Percentiles rank a stretch among this genome's conserved stretches.
phyloP scores from a whole-genome alignment of 92 coral and sea anemone species.

The Porites divaricata region DNA sequence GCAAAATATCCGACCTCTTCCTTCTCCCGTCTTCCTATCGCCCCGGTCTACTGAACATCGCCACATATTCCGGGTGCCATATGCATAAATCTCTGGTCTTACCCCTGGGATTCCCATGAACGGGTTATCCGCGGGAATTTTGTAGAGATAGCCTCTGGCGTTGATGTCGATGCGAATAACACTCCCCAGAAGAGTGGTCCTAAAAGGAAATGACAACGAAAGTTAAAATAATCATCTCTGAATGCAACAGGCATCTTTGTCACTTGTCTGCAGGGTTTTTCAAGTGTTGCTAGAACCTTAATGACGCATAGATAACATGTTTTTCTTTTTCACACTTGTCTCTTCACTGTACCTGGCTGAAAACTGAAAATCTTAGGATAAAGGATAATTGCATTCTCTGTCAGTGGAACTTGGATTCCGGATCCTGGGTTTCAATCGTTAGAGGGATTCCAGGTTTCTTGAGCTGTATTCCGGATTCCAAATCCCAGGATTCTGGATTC shows the following conservation, averaged over 20 bases:
- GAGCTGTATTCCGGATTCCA: too few relatives aligned
- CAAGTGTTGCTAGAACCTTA: too few relatives aligned
- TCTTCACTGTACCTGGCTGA: too few relatives aligned
- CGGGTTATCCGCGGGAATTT: slow-evolving; percentile 90
- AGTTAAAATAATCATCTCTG: neutral
- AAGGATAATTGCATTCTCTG: too few relatives aligned
- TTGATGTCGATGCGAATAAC: slow-evolving; percentile 87
- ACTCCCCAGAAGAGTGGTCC: slow-evolving; percentile 85
- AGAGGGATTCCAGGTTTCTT: too few relatives aligned
- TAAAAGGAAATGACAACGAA: neutral
- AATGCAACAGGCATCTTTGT: neutral
- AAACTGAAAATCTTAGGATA: too few relatives aligned
- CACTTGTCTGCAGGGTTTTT: neutral
- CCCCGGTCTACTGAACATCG: slow-evolving; percentile 94
- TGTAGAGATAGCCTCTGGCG: slow-evolving; percentile 64
- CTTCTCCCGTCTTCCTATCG: slow-evolving; percentile 75
- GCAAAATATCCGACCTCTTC: slow-evolving; percentile 91
- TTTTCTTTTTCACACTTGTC: too few relatives aligned
- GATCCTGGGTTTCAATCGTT: too few relatives aligned
- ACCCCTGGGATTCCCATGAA: slow-evolving; percentile 63
- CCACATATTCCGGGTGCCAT: slow-evolving; percentile 96
- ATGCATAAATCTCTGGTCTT: slow-evolving; percentile 90
- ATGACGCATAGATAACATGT: too few relatives aligned
- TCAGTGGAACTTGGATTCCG: too few relatives aligned
- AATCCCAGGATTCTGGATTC: too few relatives aligned